These are phyloP conservation scores for Phrynocephalus vlangalii DNA, from an alignment of 2,797 vertebrate genomes.

Conservation along the genomic window DNA sequence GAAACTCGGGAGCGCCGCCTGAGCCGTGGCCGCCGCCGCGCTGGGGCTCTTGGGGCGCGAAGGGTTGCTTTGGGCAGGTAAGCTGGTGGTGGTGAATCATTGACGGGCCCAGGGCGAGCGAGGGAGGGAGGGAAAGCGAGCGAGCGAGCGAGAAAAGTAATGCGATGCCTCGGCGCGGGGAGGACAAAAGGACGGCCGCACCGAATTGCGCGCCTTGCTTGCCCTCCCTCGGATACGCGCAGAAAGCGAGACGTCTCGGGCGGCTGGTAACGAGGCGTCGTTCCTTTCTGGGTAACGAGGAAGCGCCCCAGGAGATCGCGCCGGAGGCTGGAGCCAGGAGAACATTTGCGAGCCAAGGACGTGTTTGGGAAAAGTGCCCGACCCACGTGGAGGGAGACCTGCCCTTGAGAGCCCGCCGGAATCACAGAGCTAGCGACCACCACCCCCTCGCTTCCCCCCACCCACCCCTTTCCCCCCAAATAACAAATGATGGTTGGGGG, in stretches of 20 bases:
- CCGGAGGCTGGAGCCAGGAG: background rate
- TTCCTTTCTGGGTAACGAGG: background rate
- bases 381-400: slow-evolving; percentile 13
- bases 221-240: background rate
- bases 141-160: background rate
- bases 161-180: background rate
- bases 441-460: too few relatives aligned
- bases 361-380: background rate
- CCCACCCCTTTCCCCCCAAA: too few relatives aligned
- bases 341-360: background rate
- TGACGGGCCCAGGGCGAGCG: background rate
- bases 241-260: background rate
- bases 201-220: background rate
- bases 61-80: background rate
- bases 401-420: background rate
- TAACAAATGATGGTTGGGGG: background rate
- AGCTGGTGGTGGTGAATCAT: slow-evolving; percentile 41
- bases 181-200: slow-evolving; percentile 21
- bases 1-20: too few relatives aligned
- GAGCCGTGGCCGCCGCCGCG: background rate
- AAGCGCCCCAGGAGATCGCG: too few relatives aligned
- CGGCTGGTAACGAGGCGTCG: background rate
- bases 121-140: background rate
- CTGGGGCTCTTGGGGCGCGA: background rate
- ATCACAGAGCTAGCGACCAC: background rate